Evolutionary conservation across 2,888 invertebrate genomes (phyloP).

Genomic region (Drosophila siamana): DNA sequence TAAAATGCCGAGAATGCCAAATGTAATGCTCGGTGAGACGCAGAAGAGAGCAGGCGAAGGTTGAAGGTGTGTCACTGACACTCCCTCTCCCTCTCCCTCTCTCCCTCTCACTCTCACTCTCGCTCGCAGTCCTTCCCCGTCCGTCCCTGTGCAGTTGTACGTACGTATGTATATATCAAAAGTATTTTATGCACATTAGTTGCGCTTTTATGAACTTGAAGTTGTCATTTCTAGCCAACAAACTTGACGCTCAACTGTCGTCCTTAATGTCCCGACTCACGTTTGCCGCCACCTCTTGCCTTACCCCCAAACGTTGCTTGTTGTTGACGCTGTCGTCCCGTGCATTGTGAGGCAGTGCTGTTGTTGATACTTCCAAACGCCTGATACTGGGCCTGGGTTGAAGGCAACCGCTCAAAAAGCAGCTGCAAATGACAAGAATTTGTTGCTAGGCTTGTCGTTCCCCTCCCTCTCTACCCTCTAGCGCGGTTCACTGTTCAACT

Average conservation of each 20-base stretch:
- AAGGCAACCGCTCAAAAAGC: constrained; percentile 52
- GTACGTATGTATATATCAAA: constrained; percentile 49
- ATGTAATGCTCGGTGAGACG: constrained; percentile 12
- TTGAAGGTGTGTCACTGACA: constrained; percentile 5
- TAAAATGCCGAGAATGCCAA: constrained; percentile 61
- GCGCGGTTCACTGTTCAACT: not conserved
- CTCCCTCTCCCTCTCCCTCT: not conserved
- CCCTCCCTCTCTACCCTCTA: too few species aligned
- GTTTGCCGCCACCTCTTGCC: too few species aligned
- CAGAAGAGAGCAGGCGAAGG: not conserved
- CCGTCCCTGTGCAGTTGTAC: not conserved
- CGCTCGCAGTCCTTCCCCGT: too few species aligned
- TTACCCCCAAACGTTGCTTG: too few species aligned
- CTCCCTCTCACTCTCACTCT: not conserved
- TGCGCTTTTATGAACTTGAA: constrained; percentile 80
- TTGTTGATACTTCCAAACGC: constrained; percentile 40
- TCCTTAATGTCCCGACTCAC: constrained; percentile 19
- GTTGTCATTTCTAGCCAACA: constrained; percentile 76
- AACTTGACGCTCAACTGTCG: constrained; percentile 65
- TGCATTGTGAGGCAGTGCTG: constrained; percentile 38
- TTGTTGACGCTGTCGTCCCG: constrained; percentile 10
- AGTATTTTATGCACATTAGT: constrained; percentile 81
- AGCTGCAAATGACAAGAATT: constrained; percentile 79
- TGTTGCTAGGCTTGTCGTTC: constrained; percentile 60
- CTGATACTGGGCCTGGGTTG: not conserved